Evolutionary conservation across 1,140 invertebrate species (phyloP).

Genomic region (Papilio dardanus): DNA sequence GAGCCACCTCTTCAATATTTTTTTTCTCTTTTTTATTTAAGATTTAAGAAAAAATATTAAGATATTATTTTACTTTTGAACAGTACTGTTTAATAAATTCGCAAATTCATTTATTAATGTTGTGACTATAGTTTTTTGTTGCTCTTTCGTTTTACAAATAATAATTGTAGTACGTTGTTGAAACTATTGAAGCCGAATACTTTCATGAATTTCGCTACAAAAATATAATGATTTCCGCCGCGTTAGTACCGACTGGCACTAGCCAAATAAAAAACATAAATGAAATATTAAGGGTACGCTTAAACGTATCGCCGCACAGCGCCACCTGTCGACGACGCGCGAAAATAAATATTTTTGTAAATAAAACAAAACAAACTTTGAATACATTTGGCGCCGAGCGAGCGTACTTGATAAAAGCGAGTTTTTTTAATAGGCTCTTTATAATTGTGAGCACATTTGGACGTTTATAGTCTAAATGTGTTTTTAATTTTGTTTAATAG

Average conservation of each 20-base stretch:
- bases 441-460: slow-evolving; percentile 20
- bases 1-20: too few relatives aligned
- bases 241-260: slow-evolving; percentile 45
- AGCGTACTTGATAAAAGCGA: slow-evolving; percentile 16
- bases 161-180: background rate
- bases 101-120: background rate
- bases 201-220: slow-evolving; percentile 13
- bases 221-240: slow-evolving; percentile 22
- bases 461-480: background rate
- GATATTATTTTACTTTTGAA: background rate
- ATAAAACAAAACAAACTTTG: slow-evolving; percentile 50
- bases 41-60: too few relatives aligned
- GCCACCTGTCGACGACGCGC: slow-evolving; percentile 66
- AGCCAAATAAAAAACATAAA: slow-evolving; percentile 55
- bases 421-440: slow-evolving; percentile 26
- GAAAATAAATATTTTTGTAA: slow-evolving; percentile 60
- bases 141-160: background rate
- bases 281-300: slow-evolving; percentile 62
- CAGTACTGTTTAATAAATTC: background rate
- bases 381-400: slow-evolving; percentile 30
- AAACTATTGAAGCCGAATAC: background rate
- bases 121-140: background rate
- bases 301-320: slow-evolving; percentile 55
- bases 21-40: too few relatives aligned
- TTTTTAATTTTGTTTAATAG: slow-evolving; percentile 1